Evolutionary conservation across 2,113 vertebrate genomes (phyloP).

Genomic region (Pterophyllum scalare): DNA sequence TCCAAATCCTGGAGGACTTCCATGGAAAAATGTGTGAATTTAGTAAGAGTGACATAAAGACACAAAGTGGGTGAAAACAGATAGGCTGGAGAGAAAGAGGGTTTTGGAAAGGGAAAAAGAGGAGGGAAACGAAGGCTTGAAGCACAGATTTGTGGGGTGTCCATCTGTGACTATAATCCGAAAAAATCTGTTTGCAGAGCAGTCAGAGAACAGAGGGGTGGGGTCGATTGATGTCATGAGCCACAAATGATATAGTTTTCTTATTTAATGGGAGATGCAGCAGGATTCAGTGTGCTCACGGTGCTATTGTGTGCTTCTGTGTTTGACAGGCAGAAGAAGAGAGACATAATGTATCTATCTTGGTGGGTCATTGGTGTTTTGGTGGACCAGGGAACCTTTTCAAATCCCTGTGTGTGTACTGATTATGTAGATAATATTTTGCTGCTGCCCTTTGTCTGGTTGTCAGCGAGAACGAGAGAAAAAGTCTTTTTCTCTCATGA

Average conservation of each 20-base stretch:
- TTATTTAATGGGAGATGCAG: slow-evolving; percentile 4
- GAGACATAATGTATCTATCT: slow-evolving; percentile 10
- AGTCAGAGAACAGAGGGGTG: slow-evolving; percentile 31
- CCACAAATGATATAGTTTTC: slow-evolving; percentile 45
- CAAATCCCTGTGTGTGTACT: slow-evolving; percentile 11
- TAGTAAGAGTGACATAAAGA: slow-evolving; percentile 57
- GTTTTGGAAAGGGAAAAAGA: neutral
- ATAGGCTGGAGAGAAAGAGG: slow-evolving; percentile 5
- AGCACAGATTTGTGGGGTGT: slow-evolving; percentile 67
- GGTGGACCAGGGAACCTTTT: slow-evolving; percentile 25
- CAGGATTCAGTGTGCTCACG: slow-evolving; percentile 8
- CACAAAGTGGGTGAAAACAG: slow-evolving; percentile 49
- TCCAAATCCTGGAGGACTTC: slow-evolving; percentile 47
- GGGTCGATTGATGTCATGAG: slow-evolving; percentile 35
- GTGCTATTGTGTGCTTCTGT: neutral
- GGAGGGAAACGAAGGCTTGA: slow-evolving; percentile 51
- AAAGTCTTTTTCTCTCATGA: slow-evolving; percentile 33
- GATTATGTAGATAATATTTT: slow-evolving; percentile 36
- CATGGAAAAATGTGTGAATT: slow-evolving; percentile 68
- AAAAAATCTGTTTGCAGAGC: slow-evolving; percentile 63
- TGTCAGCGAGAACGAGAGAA: slow-evolving; percentile 28
- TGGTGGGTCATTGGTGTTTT: slow-evolving; percentile 18
- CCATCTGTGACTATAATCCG: slow-evolving; percentile 79
- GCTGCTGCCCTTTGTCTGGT: slow-evolving; percentile 32
- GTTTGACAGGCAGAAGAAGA: slow-evolving; percentile 4